Conservation (phyloP, 35 echinoderm and acorn worm species). For the Stichopus chloronotus region DNA sequence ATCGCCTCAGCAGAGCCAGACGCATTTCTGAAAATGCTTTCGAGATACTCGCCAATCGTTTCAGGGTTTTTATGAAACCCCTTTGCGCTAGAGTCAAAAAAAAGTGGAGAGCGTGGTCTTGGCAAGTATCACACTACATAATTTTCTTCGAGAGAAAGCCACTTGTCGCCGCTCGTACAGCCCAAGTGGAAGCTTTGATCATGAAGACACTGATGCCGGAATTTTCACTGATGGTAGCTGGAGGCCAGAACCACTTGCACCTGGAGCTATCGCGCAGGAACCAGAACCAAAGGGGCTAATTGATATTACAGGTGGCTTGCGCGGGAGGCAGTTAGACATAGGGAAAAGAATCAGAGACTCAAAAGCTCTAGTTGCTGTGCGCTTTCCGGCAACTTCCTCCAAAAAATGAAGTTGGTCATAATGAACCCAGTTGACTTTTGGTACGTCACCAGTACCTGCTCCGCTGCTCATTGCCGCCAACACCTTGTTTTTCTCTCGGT, state of each 20-base stretch:
- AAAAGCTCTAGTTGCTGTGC: no score
- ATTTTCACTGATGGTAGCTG: conserved; percentile 6
- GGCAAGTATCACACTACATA: conserved; percentile 13
- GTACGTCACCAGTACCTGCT: conserved; percentile 12
- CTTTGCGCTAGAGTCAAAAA: background rate
- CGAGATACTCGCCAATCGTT: conserved; percentile 58
- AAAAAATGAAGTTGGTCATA: conserved; percentile 20
- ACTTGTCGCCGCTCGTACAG: background rate
- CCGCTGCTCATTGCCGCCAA: conserved; percentile 19
- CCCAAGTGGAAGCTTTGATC: conserved; percentile 14
- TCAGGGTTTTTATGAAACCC: conserved; percentile 26
- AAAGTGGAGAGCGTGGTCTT: conserved; percentile 15
- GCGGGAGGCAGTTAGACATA: conserved; percentile 3
- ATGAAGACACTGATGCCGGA: conserved; percentile 25
- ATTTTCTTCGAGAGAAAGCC: conserved; percentile 27
- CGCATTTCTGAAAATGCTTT: conserved; percentile 75
- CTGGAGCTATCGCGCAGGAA: conserved; percentile 6
- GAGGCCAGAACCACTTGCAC: conserved; percentile 19
- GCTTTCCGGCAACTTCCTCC: conserved; percentile 24
- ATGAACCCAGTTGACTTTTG: conserved; percentile 13
- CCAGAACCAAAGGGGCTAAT: conserved; percentile 2
- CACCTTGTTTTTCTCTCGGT: background rate
- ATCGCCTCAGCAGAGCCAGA: conserved; percentile 61
- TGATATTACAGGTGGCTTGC: background rate
- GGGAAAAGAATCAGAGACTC: conserved; percentile 34